A percentile compares a stretch with the other conserved stretches of the same genome.
Evolutionary conservation across 1,140 invertebrate genomes (phyloP).

Genomic region (Trinorchestia longiramus): DNA sequence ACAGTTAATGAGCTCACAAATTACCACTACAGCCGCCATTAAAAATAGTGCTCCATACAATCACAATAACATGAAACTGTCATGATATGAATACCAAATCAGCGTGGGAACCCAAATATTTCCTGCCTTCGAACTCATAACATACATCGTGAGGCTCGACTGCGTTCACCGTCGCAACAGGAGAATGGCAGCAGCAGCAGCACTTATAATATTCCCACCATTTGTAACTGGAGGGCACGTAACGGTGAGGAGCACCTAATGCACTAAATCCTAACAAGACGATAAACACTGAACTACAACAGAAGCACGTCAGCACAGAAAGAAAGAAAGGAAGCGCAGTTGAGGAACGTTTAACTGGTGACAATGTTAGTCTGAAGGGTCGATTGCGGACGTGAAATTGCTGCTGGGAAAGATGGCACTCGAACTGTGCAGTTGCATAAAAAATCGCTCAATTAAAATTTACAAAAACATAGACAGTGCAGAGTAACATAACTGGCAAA

Average conservation of each 20-base stretch:
- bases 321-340: not conserved
- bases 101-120: not conserved
- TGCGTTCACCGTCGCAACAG: not conserved
- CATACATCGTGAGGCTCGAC: not conserved
- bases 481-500: not conserved
- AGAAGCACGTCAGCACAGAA: not conserved
- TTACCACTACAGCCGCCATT: not conserved
- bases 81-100: not conserved
- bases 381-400: not conserved
- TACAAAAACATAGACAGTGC: not conserved
- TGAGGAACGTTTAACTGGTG: not conserved
- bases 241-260: not conserved
- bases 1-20: not conserved
- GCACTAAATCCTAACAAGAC: constrained; percentile 10
- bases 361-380: not conserved
- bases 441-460: not conserved
- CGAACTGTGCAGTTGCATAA: not conserved
- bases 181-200: not conserved
- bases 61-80: not conserved
- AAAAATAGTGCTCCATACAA: not conserved
- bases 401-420: not conserved
- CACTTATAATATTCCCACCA: constrained; percentile 39
- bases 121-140: not conserved
- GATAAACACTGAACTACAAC: not conserved
- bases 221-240: constrained; percentile 46